Base-by-base conservation (phyloP, 2,113 vertebrate genomes). In the Tor tambroides region DNA sequence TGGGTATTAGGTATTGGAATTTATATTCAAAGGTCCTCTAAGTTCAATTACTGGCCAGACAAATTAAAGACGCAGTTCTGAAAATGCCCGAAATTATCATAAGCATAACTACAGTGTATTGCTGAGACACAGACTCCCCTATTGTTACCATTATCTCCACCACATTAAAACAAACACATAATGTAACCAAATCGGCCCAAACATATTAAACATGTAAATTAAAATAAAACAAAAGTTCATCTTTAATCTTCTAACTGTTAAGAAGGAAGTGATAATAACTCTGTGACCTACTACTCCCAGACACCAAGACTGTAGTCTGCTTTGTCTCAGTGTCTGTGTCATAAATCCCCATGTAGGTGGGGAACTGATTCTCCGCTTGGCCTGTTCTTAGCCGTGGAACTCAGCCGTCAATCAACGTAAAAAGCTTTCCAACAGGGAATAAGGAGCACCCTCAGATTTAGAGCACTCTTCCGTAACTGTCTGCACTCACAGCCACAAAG, bases 361-460 rank as follows among this genome's bases (percentile, higher is more conserved):
- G 56, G 51, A 83, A 86, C 71, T 41, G 80, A 61, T 79, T 72
- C 61, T 23, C 51, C n/a, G 38, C 49, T 80, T 67, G 75, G 28
- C 75, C 80, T 19, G 38, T 69, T 77, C 86, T 74, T 75, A 83
- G 84, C 85, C 32, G 90, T 56, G 46, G 43, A 89, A 89, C 85
- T 69, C 76, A 89, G 86, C 85, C 75, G 84, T 92, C 84, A 71
- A 86, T 92, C 92, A 91, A 54, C 81, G 77, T 87, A 54, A 86
- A 87, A 86, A 90, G 77, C 86, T 89, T 85, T 91, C 88, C 79
- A 86, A 86, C 74, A 67, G 86, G 67, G 86, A 90, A 91, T 90
- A 86, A 90, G 77, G 75, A 90, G 90, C 6, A 51, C 61, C 88
- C 89, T 88, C 61, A 76, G 67, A 80, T 84, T 41, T 87, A 69